Evolutionary conservation across 2,113 vertebrate genomes (phyloP).

Genomic region (Hippocampus mohnikei): DNA sequence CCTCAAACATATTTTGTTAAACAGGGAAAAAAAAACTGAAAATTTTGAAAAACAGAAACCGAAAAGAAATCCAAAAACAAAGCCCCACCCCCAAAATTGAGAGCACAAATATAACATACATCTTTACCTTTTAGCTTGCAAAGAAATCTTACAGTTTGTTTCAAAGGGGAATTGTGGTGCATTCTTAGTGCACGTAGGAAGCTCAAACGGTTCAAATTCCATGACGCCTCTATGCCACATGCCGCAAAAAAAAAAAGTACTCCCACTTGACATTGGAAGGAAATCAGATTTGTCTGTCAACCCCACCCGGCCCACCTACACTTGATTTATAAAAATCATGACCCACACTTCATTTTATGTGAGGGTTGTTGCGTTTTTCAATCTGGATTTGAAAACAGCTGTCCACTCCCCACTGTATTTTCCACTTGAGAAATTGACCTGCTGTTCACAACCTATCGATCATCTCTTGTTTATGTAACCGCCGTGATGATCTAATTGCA

Average conservation of each 20-base stretch:
- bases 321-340: background rate
- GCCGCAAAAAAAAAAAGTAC: background rate
- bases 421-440: slow-evolving; percentile 9
- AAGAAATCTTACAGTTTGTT: background rate
- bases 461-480: slow-evolving; percentile 45
- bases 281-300: background rate
- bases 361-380: background rate
- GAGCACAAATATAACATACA: too few species aligned
- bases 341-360: background rate
- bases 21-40: too few species aligned
- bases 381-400: background rate
- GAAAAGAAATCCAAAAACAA: too few species aligned
- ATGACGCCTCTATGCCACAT: background rate
- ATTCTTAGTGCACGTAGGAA: slow-evolving; percentile 5
- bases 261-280: background rate
- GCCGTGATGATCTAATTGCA: slow-evolving; percentile 18
- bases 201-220: background rate
- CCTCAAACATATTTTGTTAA: too few species aligned
- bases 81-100: too few species aligned
- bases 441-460: slow-evolving; percentile 35
- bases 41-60: too few species aligned
- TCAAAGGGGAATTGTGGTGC: background rate
- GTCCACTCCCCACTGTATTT: background rate
- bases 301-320: background rate
- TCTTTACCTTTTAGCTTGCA: too few species aligned